Conservation (phyloP, 1,140 invertebrate genomes). For the Eurosta solidaginis region DNA sequence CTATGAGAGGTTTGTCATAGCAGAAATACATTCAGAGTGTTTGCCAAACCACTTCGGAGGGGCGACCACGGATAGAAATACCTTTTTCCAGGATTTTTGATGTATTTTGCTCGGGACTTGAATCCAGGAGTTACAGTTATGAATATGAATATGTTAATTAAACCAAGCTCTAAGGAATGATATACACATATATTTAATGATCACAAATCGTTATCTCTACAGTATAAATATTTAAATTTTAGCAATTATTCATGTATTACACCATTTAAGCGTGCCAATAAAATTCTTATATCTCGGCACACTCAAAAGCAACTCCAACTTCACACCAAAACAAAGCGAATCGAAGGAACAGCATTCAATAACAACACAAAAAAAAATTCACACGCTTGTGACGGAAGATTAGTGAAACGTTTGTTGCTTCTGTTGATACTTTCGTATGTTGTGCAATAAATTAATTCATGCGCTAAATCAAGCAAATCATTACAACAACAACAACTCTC, state of each 20-base stretch:
- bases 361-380: background rate
- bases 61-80: too few species aligned
- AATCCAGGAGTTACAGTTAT: too few species aligned
- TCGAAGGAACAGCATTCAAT: background rate
- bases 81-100: too few species aligned
- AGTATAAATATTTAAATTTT: constrained; percentile 46
- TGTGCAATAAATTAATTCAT: constrained; percentile 32
- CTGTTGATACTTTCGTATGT: background rate
- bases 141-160: too few species aligned
- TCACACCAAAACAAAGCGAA: background rate
- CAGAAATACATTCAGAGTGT: too few species aligned
- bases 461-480: constrained; percentile 27
- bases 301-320: background rate
- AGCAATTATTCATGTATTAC: constrained; percentile 35
- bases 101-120: too few species aligned
- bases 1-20: too few species aligned
- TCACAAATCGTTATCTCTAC: too few species aligned
- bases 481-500: background rate
- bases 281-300: background rate
- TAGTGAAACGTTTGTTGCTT: constrained; percentile 1
- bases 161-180: too few species aligned
- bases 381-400: constrained; percentile 10
- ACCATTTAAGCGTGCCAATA: background rate
- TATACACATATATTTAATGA: too few species aligned
- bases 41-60: too few species aligned